phyloP scores from a whole-genome alignment of 2,113 vertebrate genomes.

The Syngnathus typhle region DNA sequence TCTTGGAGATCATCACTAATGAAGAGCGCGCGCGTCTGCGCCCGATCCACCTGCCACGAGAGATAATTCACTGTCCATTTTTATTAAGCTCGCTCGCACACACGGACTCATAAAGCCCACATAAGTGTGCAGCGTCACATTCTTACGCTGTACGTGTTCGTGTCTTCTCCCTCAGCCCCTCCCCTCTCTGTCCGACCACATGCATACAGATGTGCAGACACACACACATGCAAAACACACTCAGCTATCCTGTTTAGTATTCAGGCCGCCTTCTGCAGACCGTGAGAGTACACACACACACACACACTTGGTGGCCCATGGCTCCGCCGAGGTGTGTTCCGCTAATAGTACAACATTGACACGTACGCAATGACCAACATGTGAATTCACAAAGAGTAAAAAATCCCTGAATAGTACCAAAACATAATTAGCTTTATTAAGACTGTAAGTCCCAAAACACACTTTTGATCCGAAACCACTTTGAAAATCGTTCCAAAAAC shows the following conservation, averaged over 20 bases:
- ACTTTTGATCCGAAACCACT: no score
- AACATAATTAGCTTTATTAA: no score
- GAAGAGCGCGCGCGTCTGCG: background rate
- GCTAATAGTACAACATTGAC: constrained; percentile 30
- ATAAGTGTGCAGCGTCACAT: constrained; percentile 21
- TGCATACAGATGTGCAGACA: constrained; percentile 36
- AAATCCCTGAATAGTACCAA: no score
- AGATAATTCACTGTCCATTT: constrained; percentile 73
- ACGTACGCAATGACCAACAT: constrained; percentile 1
- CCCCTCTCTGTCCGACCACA: background rate
- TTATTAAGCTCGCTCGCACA: constrained; percentile 59
- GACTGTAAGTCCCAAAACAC: no score
- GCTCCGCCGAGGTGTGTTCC: constrained; percentile 36
- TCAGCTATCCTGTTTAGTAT: constrained; percentile 34
- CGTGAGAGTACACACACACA: constrained; percentile 30
- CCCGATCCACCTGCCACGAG: constrained; percentile 62
- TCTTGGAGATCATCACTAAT: background rate
- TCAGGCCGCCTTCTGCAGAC: constrained; percentile 32
- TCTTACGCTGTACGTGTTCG: constrained; percentile 27
- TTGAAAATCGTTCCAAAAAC: no score
- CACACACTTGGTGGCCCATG: constrained; percentile 25
- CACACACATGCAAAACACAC: constrained; percentile 11
- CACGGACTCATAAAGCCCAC: constrained; percentile 16
- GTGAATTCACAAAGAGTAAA: background rate
- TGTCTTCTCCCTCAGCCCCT: background rate